A percentile compares a stretch with the other conserved stretches of the same genome.
phyloP scores from a whole-genome alignment of 2,888 invertebrate species.

The Crepidodera aurea region DNA sequence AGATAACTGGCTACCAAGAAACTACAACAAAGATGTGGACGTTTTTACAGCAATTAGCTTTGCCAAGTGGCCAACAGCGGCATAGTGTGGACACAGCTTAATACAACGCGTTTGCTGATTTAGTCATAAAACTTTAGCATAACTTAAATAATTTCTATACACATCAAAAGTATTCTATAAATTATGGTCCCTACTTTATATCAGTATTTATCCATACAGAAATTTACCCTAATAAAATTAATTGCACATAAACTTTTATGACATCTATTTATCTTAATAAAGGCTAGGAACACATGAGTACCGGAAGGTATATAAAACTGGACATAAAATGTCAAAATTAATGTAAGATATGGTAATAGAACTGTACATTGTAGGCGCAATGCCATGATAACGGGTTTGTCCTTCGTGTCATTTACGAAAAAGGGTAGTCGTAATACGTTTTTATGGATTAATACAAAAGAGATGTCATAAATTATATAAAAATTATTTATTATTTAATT shows the following conservation, averaged over 20 bases:
- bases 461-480: too few relatives aligned
- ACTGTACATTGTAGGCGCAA: slow-evolving; percentile 17
- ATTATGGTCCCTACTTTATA: too few relatives aligned
- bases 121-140: too few relatives aligned
- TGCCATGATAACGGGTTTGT: slow-evolving; percentile 17
- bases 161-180: too few relatives aligned
- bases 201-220: too few relatives aligned
- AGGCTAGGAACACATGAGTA: slow-evolving; percentile 19
- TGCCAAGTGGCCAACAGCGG: too few relatives aligned
- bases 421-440: slow-evolving; percentile 11
- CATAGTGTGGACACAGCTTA: too few relatives aligned
- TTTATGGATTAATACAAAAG: slow-evolving; percentile 6
- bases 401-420: slow-evolving; percentile 9
- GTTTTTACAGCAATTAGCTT: too few relatives aligned
- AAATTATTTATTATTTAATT: too few relatives aligned
- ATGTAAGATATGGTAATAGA: slow-evolving; percentile 28
- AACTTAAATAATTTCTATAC: too few relatives aligned
- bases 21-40: too few relatives aligned
- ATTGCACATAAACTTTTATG: slow-evolving; percentile 35
- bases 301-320: slow-evolving; percentile 29
- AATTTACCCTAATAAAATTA: slow-evolving; percentile 30
- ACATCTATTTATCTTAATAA: slow-evolving; percentile 32
- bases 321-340: slow-evolving; percentile 30
- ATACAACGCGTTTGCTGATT: too few relatives aligned
- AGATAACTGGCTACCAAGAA: not conserved